Evolutionary conservation across 2,888 invertebrate species (phyloP).

Genomic region (Drosophila monieri): DNA sequence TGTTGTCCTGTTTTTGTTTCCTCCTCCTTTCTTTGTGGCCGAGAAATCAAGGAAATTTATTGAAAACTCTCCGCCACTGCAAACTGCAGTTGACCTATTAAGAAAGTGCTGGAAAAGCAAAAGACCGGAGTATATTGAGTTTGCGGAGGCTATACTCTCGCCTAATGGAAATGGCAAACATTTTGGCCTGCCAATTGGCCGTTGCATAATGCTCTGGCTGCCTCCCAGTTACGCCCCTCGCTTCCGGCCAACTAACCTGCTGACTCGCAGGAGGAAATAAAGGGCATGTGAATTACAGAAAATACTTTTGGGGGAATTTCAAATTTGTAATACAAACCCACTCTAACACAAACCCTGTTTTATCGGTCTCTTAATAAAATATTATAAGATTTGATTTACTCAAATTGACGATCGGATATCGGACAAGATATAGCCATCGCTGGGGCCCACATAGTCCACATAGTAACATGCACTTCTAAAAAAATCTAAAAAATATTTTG

Average conservation of each 20-base stretch:
- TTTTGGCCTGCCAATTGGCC: slow-evolving; percentile 53
- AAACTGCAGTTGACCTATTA: slow-evolving; percentile 65
- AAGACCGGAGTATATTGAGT: not conserved
- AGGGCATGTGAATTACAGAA: slow-evolving; percentile 41
- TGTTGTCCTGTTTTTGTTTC: slow-evolving; percentile 20
- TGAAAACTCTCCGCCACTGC: slow-evolving; percentile 50
- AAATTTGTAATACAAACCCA: not conserved
- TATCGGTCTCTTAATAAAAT: not conserved
- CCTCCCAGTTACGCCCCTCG: slow-evolving; percentile 49
- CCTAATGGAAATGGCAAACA: slow-evolving; percentile 60
- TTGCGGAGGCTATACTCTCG: slow-evolving; percentile 19
- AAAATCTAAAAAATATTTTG: no score
- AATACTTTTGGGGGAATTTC: not conserved
- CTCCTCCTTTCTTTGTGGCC: slow-evolving; percentile 13
- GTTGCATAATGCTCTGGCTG: slow-evolving; percentile 35
- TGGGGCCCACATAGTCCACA: no score
- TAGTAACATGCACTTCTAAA: no score
- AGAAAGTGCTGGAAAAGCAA: slow-evolving; percentile 32
- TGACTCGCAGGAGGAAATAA: slow-evolving; percentile 54
- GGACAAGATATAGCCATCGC: no score
- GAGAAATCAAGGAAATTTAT: slow-evolving; percentile 61
- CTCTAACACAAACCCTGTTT: not conserved
- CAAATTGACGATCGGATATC: no score
- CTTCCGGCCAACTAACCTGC: slow-evolving; percentile 62
- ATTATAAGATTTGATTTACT: no score